Base-by-base conservation (phyloP, 2,113 vertebrate species). In the Periophthalmodon schlosseri region DNA sequence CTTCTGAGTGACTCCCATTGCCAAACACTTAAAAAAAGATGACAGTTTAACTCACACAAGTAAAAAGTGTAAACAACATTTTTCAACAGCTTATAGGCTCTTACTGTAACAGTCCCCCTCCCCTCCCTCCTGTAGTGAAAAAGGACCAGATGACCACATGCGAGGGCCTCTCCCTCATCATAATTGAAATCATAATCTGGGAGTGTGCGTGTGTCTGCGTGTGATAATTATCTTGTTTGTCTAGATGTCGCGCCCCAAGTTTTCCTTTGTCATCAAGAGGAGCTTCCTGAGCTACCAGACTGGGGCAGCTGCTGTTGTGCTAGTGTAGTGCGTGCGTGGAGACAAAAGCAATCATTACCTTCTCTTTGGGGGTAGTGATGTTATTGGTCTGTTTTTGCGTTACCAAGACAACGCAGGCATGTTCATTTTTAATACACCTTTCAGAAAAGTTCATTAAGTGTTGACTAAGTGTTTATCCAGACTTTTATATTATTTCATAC, bases 41-140 rank as follows among this genome's bases (percentile, higher is more conserved):
- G 86, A 89, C 81, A 80, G 84, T 82, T 76, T 83, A 82, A 84
- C 77, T 87, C 73, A 73, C 81, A 79, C 77, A 73, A 87, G 79
- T 70, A 72, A 84, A 91, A 87, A 85, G 87, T 84, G 87, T 91
- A 91, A 93, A 91, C 87, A 90, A 90, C 89, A 91, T 91, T 92
- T 92, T 85, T 92, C 79, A 83, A 76, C 84, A 78, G 89, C 88
- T 89, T 89, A 88, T 91, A 84, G 80, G 83, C 87, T 90, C 78
- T 84, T 66, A 56, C 71, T 28, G 50, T 77, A 70, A 52, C 77
- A 69, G 73, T 70, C 76, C 1, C 79, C 34, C 88, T 66, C 78
- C 75, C 77, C 81, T 80, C 84, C 73, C 79, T 86, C 69, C 77
- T 89, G 88, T 4, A 65, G 34, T n/a, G 5, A n/a, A 39, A 21